Percentiles rank a stretch among this genome's conserved stretches.
phyloP scores from a whole-genome alignment of 1,140 invertebrate genomes.

The Eupeodes corollae region DNA sequence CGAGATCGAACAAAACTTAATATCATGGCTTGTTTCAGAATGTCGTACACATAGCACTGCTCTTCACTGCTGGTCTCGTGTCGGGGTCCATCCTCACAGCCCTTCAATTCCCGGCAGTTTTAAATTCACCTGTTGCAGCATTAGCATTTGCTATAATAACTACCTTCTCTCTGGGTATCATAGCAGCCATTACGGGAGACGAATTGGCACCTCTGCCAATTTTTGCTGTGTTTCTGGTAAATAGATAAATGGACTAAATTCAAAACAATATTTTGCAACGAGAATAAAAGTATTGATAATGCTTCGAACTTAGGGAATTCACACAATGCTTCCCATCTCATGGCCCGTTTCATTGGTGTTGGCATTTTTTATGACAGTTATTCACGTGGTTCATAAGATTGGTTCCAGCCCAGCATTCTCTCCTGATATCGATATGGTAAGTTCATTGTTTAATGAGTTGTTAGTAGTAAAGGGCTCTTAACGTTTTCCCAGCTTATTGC shows the following conservation, averaged over 20 bases:
- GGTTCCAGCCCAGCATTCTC: constrained; percentile 18
- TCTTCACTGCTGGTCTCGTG: constrained; percentile 25
- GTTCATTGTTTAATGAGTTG: too few species aligned
- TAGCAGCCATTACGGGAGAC: constrained; percentile 31
- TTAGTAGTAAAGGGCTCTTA: too few species aligned
- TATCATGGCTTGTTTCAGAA: constrained; percentile 13
- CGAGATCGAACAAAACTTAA: neutral
- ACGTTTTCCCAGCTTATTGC: constrained; percentile 54
- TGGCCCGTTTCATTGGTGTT: constrained; percentile 47
- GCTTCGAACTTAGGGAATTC: constrained; percentile 43
- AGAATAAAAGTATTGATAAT: too few species aligned
- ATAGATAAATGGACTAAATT: constrained; percentile 12
- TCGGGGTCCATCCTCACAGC: constrained; percentile 32
- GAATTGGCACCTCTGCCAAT: constrained; percentile 47
- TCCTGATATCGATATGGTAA: constrained; percentile 30
- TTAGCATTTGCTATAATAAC: constrained; percentile 34
- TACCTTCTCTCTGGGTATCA: constrained; percentile 31
- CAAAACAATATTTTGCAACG: too few species aligned
- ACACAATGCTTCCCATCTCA: constrained; percentile 60
- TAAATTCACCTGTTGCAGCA: constrained; percentile 32
- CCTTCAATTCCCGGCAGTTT: constrained; percentile 33
- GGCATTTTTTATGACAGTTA: constrained; percentile 45
- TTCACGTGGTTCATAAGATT: constrained; percentile 41
- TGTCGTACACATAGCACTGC: constrained; percentile 18
- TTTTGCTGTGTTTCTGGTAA: constrained; percentile 51